These are phyloP conservation scores for Marcusenius ussheri DNA, from an alignment of 2,113 vertebrate genomes.

Conservation along the genomic window DNA sequence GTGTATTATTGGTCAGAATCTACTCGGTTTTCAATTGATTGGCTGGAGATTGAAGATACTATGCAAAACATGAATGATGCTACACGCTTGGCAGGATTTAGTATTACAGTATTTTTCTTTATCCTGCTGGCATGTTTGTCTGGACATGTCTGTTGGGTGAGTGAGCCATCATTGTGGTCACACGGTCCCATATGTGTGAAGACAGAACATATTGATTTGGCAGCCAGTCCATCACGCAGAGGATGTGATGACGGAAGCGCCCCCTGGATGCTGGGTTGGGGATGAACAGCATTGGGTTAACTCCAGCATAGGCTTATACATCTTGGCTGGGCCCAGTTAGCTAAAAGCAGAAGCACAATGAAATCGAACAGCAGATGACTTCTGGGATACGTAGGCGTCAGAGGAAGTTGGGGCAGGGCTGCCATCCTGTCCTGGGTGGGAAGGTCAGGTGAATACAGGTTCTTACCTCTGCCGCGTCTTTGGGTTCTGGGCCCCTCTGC, in stretches of 20 bases:
- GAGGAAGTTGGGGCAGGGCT: neutral
- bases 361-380: neutral
- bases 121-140: neutral
- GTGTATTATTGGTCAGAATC: conserved; percentile 1
- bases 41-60: neutral
- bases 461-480: neutral
- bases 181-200: conserved; percentile 12
- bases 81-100: neutral
- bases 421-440: neutral
- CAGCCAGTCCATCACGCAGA: neutral
- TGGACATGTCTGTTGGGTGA: neutral
- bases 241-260: neutral
- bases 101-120: neutral
- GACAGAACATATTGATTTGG: conserved; percentile 23
- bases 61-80: neutral
- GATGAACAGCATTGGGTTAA: neutral
- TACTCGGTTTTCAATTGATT: neutral
- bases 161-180: neutral
- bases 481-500: neutral
- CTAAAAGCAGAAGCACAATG: neutral
- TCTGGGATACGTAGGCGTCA: neutral
- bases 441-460: neutral
- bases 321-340: neutral
- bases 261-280: neutral
- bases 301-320: neutral